Conservation (phyloP, 1,140 invertebrate species). For the Lysiphlebus fabarum region DNA sequence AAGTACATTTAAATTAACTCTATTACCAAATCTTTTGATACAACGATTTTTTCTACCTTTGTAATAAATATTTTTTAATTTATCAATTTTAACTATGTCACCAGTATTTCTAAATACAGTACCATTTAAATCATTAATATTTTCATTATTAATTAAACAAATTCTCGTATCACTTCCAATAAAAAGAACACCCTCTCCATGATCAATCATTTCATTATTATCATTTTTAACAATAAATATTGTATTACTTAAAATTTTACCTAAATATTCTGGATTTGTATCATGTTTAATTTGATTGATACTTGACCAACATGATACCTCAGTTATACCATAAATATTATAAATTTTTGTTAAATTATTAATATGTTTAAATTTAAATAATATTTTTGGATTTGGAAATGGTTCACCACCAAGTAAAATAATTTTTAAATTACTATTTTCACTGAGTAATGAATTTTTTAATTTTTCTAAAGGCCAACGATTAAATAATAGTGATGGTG, state of each 20-base stretch:
- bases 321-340: slow-evolving; percentile 80
- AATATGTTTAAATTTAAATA: slow-evolving; percentile 52
- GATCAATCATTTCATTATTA: slow-evolving; percentile 32
- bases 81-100: slow-evolving; percentile 60
- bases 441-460: slow-evolving; percentile 57
- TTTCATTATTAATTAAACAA: slow-evolving; percentile 61
- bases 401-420: slow-evolving; percentile 65
- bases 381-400: slow-evolving; percentile 52
- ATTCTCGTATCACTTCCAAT: slow-evolving; percentile 63
- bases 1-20: slow-evolving; percentile 62
- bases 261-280: slow-evolving; percentile 48
- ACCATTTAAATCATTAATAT: slow-evolving; percentile 37
- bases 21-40: slow-evolving; percentile 73
- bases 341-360: slow-evolving; percentile 62
- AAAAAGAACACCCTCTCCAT: slow-evolving; percentile 59
- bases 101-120: slow-evolving; percentile 65
- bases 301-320: slow-evolving; percentile 81
- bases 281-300: slow-evolving; percentile 54
- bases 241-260: slow-evolving; percentile 63
- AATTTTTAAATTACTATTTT: slow-evolving; percentile 55
- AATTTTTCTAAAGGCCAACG: slow-evolving; percentile 58
- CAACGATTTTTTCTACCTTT: slow-evolving; percentile 63
- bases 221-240: slow-evolving; percentile 55
- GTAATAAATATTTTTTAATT: slow-evolving; percentile 60
- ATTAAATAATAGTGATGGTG: slow-evolving; percentile 68